Base-by-base conservation (phyloP, 2,113 vertebrate species). In the Cephalopholis sonnerati region DNA sequence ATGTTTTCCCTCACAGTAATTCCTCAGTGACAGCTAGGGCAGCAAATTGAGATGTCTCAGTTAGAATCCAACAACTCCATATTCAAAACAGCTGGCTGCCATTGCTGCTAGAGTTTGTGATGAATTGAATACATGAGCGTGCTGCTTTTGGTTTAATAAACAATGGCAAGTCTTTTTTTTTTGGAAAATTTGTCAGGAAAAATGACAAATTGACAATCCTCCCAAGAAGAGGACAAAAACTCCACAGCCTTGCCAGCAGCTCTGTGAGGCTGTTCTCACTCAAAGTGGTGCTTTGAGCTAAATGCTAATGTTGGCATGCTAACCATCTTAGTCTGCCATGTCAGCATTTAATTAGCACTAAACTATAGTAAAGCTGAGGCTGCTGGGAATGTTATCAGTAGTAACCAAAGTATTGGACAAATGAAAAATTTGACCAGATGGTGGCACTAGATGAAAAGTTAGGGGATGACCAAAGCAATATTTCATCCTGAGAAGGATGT, bases 11-110 rank as follows among this genome's bases (percentile, higher is more conserved):
- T 87, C 79, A 41, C 58, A 87, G 88, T 89, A 85, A 87, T 87
- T 90, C 86, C 76, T 89, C 91, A 66, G 81, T 87, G 91, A 92
- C 90, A 90, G 87, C 81, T 11, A 58, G 84, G 77, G 63, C 83
- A 79, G 70, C 84, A 87, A 87, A 90, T 83, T 84, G 75, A 93
- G 87, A 91, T 22, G 82, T 92, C 91, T 92, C 85, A 80, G 70
- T 87, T 72, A 61, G 55, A 84, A 83, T 91, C 66, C 77, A 86
- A 54, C 58, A 32, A 44, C 65, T 66, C 59, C 29, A 76, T 87
- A 90, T 83, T 90, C 74, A 77, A 84, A 88, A 88, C 84, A 88
- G 79, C 87, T 79, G 83, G 70, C 69, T 32, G 76, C 64, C 41
- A 27, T 22, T 77, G 44, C 75, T 57, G 61, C 76, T 12, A 4